Base-by-base conservation (phyloP, 2,888 invertebrate species). In the Corythucha ciliata region DNA sequence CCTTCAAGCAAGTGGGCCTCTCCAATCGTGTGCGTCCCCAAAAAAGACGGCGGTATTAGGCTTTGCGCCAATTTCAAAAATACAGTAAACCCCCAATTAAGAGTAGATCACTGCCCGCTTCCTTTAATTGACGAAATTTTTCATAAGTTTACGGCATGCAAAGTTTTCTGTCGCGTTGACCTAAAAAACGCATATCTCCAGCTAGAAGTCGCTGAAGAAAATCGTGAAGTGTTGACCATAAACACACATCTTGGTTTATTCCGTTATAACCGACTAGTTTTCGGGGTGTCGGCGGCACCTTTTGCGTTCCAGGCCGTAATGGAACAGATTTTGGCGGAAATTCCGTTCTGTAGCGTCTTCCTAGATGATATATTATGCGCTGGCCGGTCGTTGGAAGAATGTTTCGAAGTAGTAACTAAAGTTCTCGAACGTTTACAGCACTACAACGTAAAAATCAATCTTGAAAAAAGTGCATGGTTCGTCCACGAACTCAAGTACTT, bases 1-100 rank as follows among this genome's bases (percentile, higher is more conserved):
- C 24, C 12, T 6, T 33, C 45, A n/a, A 51, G 50, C 32, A 46
- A 54, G 36, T 56, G 56, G 50, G 51, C 47, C 5, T 41, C 41
- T 3, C 41, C 41, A 4, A 24, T 41, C 7, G 41, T 41, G 4
- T 3, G 4, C 25, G 41, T 42, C 50, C 18, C 27, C 42, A 4
- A 51, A 45, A 12, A 46, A 42, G 10, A 29, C 34, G 21, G 56
- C 40, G 10, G 22, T 20, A 36, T 34, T 48, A 41, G 41, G 41
- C 40, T 33, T 16, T 22, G 12, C 41, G 41, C 14, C 4, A 26
- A 41, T 24, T 24, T 41, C 14, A 22, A 41, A 25, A 14, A n/a
- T 16, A 41, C 52, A 8, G 7, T 54, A 12, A 54, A 54, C 39
- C 22, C 44, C 18, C 7, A 18, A 14, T 10, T 54, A 16, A 27